Evolutionary conservation across 2,888 invertebrate species (phyloP), one percentile per base, ranked within the genome.

Genomic region (Athalia rosae): DNA sequence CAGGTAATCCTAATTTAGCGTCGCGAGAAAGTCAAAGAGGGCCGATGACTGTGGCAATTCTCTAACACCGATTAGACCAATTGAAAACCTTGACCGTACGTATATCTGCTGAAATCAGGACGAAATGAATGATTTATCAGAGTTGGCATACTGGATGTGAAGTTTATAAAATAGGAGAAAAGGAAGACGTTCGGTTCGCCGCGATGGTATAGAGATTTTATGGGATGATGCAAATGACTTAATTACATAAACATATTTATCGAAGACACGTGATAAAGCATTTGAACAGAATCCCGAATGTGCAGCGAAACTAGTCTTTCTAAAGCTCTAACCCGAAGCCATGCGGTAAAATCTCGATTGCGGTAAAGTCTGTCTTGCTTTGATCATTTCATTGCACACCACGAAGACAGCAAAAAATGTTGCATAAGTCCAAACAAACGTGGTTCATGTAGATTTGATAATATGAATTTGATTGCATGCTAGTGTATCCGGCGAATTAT

Each of bases 311-410:
- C 56, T 45, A 71, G 56, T 58, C 74, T 13, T 7, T 8, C 13
- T 50, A 62, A 47, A 28, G 61, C 61, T 74, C 48, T 74, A 15
- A 74, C 61, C 61, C 74, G 48, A 74, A 74, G 74, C 15, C 74
- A 58, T 71, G 74, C 74, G 61, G 28, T 61, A 41, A 62, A 41
- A 74, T 50, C 41, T 58, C 62, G 61, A 74, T 74, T 59, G 48
- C 74, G 61, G 48, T 43, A 61, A 48, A 69, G 43, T 15, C 61
- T 61, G 13, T 28, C 53, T 53, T 28, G 28, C 28, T 28, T 28
- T 2, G 28, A 28, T 28, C 28, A 28, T 28, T 28, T 28, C 28
- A 28, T 28, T 28, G 28, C 0, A 62, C 11, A 43, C 13, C n/a
- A 43, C 28, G 43, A 15, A 59, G 1, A n/a, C 11, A 59, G 6